phyloP scores from a whole-genome alignment of 30 jellyfish, hydroid and myxozoan genomes.

The Aurelia coerulea region DNA sequence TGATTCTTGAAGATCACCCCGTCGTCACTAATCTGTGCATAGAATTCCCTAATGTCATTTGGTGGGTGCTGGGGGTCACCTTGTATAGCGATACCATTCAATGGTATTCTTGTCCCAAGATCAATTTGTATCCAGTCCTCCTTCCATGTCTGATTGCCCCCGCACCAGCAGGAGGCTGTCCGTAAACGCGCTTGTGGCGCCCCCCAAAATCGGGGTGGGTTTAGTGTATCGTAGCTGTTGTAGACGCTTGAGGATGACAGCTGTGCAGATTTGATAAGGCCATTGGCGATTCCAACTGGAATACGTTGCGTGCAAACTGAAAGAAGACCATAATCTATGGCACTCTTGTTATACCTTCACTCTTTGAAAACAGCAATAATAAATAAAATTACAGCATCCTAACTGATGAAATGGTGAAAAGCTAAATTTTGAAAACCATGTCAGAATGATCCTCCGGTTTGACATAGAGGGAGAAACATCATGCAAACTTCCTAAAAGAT shows the following conservation, averaged over 20 bases:
- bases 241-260: slow-evolving; percentile 19
- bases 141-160: slow-evolving; percentile 15
- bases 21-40: slow-evolving; percentile 27
- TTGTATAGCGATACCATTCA: slow-evolving; percentile 37
- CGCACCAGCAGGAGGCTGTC: slow-evolving; percentile 55
- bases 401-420: no score
- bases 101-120: slow-evolving; percentile 7
- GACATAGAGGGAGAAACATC: no score
- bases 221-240: neutral
- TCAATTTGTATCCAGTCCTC: slow-evolving; percentile 45
- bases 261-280: neutral
- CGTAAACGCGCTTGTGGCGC: slow-evolving; percentile 29
- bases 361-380: no score
- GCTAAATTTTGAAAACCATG: no score
- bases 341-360: no score
- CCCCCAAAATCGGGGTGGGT: slow-evolving; percentile 20
- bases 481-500: no score
- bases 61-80: slow-evolving; percentile 56
- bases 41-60: slow-evolving; percentile 31
- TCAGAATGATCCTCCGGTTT: no score
- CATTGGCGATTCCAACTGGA: slow-evolving; percentile 40
- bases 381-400: no score
- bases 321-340: neutral
- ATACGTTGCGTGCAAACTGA: slow-evolving; percentile 13
- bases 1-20: slow-evolving; percentile 21